Base-by-base conservation (phyloP, 1,140 invertebrate species). In the Nylanderia fulva region DNA sequence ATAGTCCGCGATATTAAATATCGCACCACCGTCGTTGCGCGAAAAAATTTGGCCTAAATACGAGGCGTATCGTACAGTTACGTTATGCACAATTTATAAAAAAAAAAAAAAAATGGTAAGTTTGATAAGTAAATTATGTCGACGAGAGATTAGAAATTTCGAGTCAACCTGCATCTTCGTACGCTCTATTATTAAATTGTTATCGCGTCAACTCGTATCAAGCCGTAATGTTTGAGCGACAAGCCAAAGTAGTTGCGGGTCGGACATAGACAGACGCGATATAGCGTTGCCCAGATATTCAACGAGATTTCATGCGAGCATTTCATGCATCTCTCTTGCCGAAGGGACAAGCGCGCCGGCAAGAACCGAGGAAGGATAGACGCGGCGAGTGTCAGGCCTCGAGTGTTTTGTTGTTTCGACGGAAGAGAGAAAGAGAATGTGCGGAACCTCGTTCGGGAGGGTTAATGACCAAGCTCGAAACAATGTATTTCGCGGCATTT, bases 391-490 rank as follows among this genome's bases (percentile, higher is more conserved):
- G 74, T 76, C 74, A 39, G 58, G 15, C 54, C 13, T 42, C 60
- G 13, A n/a, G n/a, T 13, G 66, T 82, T 82, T 72, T 72, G 66
- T 24, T 45, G 66, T 24, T n/a, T n/a, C n/a, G n/a, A n/a, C 60
- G n/a, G 39, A 33, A 69, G 63, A 56, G 64, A 39, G 36, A 21
- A 48, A 39, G 76, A 54, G 29, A 54, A 56, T 18, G 13, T 48
- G 42, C 77, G 15, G 42, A 39, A 60, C 56, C 15, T 64, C 15
- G 42, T 48, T 48, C 48, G 75, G 27, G 29, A 66, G 72, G 79
- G 90, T 91, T 91, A 90, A 91, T 79, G 84, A 88, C 90, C 79
- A 85, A 90, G 86, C 45, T 63, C 58, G 84, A 82, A 90, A 91
- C 90, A 90, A 90, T 88, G 85, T 83, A 77, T 63, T 54, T 39